Evolutionary conservation across 2,113 vertebrate genomes (phyloP), one percentile per base, ranked within the genome.

Genomic region (Opisthocomus hoazin): DNA sequence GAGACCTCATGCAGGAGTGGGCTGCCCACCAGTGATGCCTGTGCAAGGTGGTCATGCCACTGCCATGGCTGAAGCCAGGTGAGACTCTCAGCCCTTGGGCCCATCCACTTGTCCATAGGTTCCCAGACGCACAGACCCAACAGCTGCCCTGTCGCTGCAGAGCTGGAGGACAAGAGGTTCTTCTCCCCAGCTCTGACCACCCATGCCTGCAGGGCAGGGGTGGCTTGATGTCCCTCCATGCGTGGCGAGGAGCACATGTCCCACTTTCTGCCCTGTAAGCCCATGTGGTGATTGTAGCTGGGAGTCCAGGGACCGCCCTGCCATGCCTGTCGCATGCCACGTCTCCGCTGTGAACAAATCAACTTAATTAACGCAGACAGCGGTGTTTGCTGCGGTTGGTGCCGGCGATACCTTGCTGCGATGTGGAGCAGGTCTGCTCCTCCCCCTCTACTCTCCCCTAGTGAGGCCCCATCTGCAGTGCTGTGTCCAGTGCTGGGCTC

Each of bases 101-200:
- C 6, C 3, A 1, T 20, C 2, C 1, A 0, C 5, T 68, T 10
- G n/a, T 24, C 36, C 0, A 4, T 5, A 29, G 24, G 5, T 41
- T 57, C 36, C 45, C 11, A 12, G 32, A 6, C 1, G 2, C 23
- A 9, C 43, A 15, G 6, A 68, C 16, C 22, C 36, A 5, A 2
- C 5, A 45, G 14, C 22, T 29, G 4, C 5, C 29, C 8, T 5
- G 0, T 18, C 29, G 34, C 15, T 46, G 60, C 9, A 6, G 70
- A 82, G 11, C 54, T 32, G 37, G 29, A 60, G 90, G 19, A 9
- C 14, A 13, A 3, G 8, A 16, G 2, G 1, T 34, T 24, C 53
- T 56, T 70, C 45, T 19, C 50, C 30, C 34, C 5, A 1, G 15
- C 54, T 74, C 22, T 68, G 64, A 21, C 43, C 63, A 39, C 8